phyloP scores from a whole-genome alignment of 53 echinoderm and acorn worm species.

The Stichopus horrens region DNA sequence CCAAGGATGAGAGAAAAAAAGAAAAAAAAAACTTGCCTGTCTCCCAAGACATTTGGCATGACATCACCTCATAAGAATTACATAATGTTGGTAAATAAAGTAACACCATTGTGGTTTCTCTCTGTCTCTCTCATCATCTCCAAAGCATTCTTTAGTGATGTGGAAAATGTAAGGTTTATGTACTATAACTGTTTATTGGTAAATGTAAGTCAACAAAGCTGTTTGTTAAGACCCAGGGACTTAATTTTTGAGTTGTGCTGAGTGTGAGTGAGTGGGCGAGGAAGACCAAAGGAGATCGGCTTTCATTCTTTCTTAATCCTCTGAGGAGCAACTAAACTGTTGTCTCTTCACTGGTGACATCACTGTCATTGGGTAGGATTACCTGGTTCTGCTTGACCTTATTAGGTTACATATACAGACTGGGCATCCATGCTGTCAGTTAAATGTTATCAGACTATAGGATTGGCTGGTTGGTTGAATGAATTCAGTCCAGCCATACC shows the following conservation, averaged over 20 bases:
- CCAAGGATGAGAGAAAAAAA: neutral
- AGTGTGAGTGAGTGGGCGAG: neutral
- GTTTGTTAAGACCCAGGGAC: neutral
- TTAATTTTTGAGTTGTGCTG: too few relatives aligned
- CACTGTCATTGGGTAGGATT: neutral
- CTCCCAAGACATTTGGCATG: neutral
- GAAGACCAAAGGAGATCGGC: neutral
- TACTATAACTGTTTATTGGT: neutral
- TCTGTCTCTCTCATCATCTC: neutral
- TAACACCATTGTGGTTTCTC: neutral
- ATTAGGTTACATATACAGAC: neutral
- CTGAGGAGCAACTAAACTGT: slow-evolving; percentile 14
- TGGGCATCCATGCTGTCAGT: too few relatives aligned
- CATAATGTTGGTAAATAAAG: neutral
- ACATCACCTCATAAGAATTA: neutral
- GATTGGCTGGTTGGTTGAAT: too few relatives aligned
- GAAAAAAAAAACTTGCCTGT: neutral
- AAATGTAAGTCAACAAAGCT: neutral
- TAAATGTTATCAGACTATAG: too few relatives aligned
- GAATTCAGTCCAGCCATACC: too few relatives aligned
- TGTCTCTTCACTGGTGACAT: neutral
- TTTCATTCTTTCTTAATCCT: neutral
- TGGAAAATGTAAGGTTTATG: neutral
- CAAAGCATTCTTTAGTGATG: neutral
- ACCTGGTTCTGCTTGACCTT: slow-evolving; percentile 20